Conservation (phyloP, 2,888 invertebrate genomes). For the Agrilus mali region DNA sequence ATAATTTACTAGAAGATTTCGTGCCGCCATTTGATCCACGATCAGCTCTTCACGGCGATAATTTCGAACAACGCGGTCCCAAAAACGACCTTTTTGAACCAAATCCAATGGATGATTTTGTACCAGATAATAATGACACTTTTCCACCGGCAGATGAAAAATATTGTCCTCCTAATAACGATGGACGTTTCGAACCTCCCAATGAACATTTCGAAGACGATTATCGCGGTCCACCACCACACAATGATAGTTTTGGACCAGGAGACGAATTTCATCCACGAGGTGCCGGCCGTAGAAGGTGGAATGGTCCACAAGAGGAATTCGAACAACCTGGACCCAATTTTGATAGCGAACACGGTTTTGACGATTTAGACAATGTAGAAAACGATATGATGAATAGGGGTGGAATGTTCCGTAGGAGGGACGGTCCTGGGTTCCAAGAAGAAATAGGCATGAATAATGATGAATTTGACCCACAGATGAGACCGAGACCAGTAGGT, state of each 20-base stretch:
- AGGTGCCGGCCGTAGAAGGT: slow-evolving; percentile 25
- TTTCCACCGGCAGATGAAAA: background rate
- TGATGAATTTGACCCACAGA: slow-evolving; percentile 15
- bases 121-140: no score
- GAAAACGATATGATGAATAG: slow-evolving; percentile 21
- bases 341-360: slow-evolving; percentile 7
- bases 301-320: slow-evolving; percentile 18
- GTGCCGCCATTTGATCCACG: slow-evolving; percentile 6
- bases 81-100: slow-evolving; percentile 11
- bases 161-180: background rate
- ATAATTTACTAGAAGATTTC: background rate
- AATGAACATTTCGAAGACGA: no score
- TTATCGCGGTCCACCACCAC: background rate
- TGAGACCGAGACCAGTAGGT: slow-evolving; percentile 14
- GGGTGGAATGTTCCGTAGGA: slow-evolving; percentile 10
- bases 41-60: slow-evolving; percentile 21
- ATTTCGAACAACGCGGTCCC: slow-evolving; percentile 22
- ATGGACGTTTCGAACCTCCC: background rate
- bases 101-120: no score
- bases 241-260: background rate
- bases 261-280: slow-evolving; percentile 23
- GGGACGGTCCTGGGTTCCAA: slow-evolving; percentile 22
- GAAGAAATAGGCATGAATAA: slow-evolving; percentile 14
- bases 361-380: slow-evolving; percentile 6
- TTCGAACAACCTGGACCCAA: slow-evolving; percentile 8